Base-by-base conservation (phyloP, 2,888 invertebrate species). In the Mellilla xanthometata region DNA sequence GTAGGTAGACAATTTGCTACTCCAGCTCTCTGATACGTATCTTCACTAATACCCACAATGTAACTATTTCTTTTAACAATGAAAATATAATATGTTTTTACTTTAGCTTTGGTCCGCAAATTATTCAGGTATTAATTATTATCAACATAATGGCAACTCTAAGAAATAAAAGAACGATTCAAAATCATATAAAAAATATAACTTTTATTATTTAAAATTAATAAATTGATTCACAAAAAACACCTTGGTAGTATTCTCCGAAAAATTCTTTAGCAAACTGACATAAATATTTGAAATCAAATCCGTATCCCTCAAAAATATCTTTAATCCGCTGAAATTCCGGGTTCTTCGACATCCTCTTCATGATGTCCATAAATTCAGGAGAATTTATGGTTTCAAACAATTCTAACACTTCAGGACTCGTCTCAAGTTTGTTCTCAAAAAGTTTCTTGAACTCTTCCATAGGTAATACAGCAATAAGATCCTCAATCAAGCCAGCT, bases 1-100 rank as follows among this genome's bases (percentile, higher is more conserved):
- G 74, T 65, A 62, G 62, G 58, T 62, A 71, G 72, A 71, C 68
- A 70, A 72, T 74, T 72, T 69, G 57, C 60, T 63, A 68, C 55
- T 51, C 30, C 39, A 65, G 60, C 62, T 39, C 24, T 9, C 53
- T 58, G 41, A 50, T 54, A 46, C 26, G 52, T n/a, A n/a, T n/a
- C n/a, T n/a, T n/a, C n/a, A n/a, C n/a, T n/a, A n/a, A n/a, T n/a
- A n/a, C n/a, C n/a, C n/a, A n/a, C n/a, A n/a, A n/a, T n/a, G n/a
- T n/a, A n/a, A n/a, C n/a, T n/a, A n/a, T n/a, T n/a, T n/a, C n/a
- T n/a, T n/a, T n/a, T n/a, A n/a, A n/a, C n/a, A n/a, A n/a, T n/a
- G n/a, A n/a, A n/a, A n/a, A n/a, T n/a, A n/a, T n/a, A n/a, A n/a
- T n/a, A n/a, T n/a, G n/a, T n/a, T n/a, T n/a, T n/a, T n/a, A n/a